These are phyloP conservation scores for Laspeyria flexula DNA, from an alignment of 2,888 invertebrate genomes.

Conservation along the genomic window DNA sequence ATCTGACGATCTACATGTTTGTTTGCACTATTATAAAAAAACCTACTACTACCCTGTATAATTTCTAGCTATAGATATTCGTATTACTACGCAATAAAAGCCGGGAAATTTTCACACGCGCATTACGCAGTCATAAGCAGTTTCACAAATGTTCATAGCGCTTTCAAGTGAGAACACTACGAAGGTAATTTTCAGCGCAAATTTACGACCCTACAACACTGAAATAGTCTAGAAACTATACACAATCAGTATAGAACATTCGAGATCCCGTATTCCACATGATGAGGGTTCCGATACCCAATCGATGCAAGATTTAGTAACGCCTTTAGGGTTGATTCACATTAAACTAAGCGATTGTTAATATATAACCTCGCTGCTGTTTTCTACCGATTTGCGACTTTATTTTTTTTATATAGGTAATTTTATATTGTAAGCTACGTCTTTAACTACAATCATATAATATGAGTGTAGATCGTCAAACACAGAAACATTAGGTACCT, in stretches of 20 bases:
- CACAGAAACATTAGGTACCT: no score
- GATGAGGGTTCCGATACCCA: constrained; percentile 51
- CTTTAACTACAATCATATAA: no score
- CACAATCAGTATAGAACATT: constrained; percentile 4
- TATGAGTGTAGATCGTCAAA: no score
- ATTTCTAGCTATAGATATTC: neutral
- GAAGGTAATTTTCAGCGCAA: constrained; percentile 13
- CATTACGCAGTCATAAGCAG: constrained; percentile 9
- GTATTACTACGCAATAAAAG: constrained; percentile 7
- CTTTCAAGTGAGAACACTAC: constrained; percentile 9
- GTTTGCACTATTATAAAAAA: no score
- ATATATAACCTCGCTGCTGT: no score
- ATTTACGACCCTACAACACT: constrained; percentile 7
- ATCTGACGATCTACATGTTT: no score
- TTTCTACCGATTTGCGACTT: no score
- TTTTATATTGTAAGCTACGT: no score
- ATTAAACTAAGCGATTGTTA: neutral
- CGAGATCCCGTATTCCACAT: constrained; percentile 22
- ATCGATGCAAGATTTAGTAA: constrained; percentile 56
- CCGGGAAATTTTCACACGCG: constrained; percentile 12
- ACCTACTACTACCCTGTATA: no score
- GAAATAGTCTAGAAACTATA: constrained; percentile 13
- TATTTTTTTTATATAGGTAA: no score
- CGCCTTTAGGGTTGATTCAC: constrained; percentile 9
- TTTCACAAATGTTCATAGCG: constrained; percentile 3